Conservation (phyloP, 2,888 invertebrate genomes). For the Chrysopilus asiliformis region DNA sequence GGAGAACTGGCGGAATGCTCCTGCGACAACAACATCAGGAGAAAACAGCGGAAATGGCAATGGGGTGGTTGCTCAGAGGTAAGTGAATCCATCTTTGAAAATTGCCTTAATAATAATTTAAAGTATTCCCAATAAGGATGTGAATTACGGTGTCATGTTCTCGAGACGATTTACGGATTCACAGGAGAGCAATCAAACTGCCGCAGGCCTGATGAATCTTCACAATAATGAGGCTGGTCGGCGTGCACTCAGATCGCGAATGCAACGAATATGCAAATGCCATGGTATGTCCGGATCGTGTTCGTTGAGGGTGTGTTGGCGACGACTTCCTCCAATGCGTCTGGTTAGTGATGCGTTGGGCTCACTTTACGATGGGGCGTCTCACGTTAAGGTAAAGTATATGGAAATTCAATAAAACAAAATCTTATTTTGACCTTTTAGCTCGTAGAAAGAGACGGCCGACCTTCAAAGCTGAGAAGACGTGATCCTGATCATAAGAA, state of each 20-base stretch:
- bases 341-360: constrained; percentile 64
- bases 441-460: constrained; percentile 42
- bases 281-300: constrained; percentile 91
- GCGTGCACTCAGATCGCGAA: constrained; percentile 59
- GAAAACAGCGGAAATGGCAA: constrained; percentile 67
- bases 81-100: too few species aligned
- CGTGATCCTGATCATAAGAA: constrained; percentile 66
- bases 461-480: constrained; percentile 57
- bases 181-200: constrained; percentile 56
- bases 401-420: constrained; percentile 5
- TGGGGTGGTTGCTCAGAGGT: constrained; percentile 93
- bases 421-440: constrained; percentile 11
- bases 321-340: constrained; percentile 63
- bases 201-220: constrained; percentile 72
- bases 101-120: too few species aligned
- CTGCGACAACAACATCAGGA: constrained; percentile 68
- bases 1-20: constrained; percentile 80
- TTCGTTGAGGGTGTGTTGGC: constrained; percentile 82
- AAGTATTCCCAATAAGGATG: too few species aligned
- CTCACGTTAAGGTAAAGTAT: constrained; percentile 51
- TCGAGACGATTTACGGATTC: constrained; percentile 78
- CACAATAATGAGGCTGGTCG: constrained; percentile 89
- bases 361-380: constrained; percentile 75
- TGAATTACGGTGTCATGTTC: constrained; percentile 71
- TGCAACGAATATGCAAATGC: constrained; percentile 84